A percentile compares a stretch with the other conserved stretches of the same genome.
phyloP scores from a whole-genome alignment of 2,113 vertebrate species.

The Pelvicachromis taeniatus region DNA sequence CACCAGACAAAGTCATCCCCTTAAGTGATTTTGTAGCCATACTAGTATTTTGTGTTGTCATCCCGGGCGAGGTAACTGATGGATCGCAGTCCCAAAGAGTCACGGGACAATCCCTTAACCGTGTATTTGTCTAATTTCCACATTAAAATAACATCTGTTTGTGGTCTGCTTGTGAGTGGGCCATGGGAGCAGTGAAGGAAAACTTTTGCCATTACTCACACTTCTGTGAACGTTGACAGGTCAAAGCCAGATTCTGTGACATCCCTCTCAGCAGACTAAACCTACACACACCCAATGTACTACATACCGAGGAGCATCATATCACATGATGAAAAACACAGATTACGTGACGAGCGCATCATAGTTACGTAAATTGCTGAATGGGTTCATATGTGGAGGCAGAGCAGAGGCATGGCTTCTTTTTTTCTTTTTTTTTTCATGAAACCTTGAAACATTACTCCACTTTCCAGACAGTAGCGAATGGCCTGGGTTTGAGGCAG shows the following conservation, averaged over 20 bases:
- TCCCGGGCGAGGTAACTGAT: background rate
- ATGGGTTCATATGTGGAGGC: background rate
- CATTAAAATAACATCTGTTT: conserved; percentile 63
- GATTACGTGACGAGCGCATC: background rate
- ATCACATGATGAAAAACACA: conserved; percentile 21
- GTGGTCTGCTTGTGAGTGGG: conserved; percentile 33
- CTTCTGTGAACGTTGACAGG: conserved; percentile 1
- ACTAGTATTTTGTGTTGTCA: background rate
- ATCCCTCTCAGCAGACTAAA: background rate
- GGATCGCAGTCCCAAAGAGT: background rate
- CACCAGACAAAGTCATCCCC: background rate
- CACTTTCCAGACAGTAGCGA: background rate
- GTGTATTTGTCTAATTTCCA: conserved; percentile 12
- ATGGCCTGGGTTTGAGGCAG: conserved; percentile 9
- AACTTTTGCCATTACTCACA: conserved; percentile 20
- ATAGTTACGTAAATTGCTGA: background rate
- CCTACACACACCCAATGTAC: background rate
- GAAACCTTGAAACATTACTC: background rate
- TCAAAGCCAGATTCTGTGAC: background rate
- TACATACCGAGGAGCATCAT: background rate
- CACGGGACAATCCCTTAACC: background rate
- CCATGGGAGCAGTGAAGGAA: background rate
- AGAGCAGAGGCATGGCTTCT: background rate
- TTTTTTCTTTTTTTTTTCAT: background rate
- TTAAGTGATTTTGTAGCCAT: background rate